Base-by-base conservation (phyloP, 2,113 vertebrate species). In the Acrocephalus kingi region DNA sequence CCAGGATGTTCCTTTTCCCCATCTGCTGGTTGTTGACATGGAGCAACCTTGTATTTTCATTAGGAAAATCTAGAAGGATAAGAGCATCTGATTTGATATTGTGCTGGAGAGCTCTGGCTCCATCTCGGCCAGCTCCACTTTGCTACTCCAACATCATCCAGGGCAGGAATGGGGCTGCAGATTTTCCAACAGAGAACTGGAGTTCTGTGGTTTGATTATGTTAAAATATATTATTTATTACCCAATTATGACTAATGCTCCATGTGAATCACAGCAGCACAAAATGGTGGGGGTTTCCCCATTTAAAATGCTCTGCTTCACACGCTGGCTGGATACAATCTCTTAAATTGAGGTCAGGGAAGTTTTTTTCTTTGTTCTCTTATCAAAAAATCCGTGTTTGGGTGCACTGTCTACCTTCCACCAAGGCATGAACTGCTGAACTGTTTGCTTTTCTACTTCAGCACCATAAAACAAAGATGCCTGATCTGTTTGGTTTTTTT, bases 11-110 rank as follows among this genome's bases (percentile, higher is more conserved):
- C 74, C 81, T 94, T 77, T 71, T 69, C 86, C 94, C 84, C 88
- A 94, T 92, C 92, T 97, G 96, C 62, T 96, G 84, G 86, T n/a
- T 97, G 80, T 95, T 97, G 96, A 96, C 94, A 94, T 17, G 52
- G 30, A 59, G 33, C 49, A 95, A 94, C 88, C 87, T 96, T 75
- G n/a, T 35, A 71, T 94, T 95, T 87, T 93, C 64, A 81, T 72
- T 31, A 94, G 11, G 94, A 72, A 95, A 96, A 94, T 25, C 82
- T 5, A 15, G 4, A 83, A 90, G 69, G 62, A 76, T 15, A 7
- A 67, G 39, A 89, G 28, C 35, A 55, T 78, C 88, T 89, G 20
- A 33, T 77, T 84, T 45, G 74, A 31, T 37, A 51, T 77, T 49
- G 74, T 80, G 87, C 39, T 87, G 56, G 79, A 73, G 94, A 96